Conservation (phyloP, 2,888 invertebrate genomes). For the Macaria notata region DNA sequence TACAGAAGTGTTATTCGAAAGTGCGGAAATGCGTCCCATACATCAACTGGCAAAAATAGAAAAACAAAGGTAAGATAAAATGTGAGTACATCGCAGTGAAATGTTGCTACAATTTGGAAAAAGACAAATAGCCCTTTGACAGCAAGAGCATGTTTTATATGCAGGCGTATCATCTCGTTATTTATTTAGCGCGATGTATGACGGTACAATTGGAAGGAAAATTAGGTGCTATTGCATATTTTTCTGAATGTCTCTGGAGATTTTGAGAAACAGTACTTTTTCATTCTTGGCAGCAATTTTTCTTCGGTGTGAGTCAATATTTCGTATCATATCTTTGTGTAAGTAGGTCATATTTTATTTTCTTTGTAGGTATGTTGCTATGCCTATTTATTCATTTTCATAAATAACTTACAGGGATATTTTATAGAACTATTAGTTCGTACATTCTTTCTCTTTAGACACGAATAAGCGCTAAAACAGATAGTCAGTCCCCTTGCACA, state of each 20-base stretch:
- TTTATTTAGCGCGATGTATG: conserved; percentile 33
- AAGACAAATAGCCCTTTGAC: conserved; percentile 69
- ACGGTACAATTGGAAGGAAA: conserved; percentile 28
- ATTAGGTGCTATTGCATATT: conserved; percentile 29
- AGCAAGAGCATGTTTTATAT: conserved; percentile 55
- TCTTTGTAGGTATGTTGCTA: no score
- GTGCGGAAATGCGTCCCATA: conserved; percentile 80
- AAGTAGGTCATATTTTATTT: no score
- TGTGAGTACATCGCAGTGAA: conserved; percentile 71
- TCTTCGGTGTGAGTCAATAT: no score
- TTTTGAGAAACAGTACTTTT: conserved; percentile 19
- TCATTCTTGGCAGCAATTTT: conserved; percentile 1
- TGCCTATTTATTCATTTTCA: no score
- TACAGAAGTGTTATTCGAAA: conserved; percentile 73
- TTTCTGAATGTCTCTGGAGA: conserved; percentile 25
- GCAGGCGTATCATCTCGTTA: conserved; percentile 43
- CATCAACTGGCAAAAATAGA: conserved; percentile 76
- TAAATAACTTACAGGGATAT: no score
- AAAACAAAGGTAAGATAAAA: conserved; percentile 73
- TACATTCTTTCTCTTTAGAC: no score
- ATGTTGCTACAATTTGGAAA: conserved; percentile 72
- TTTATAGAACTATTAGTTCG: no score
- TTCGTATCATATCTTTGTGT: no score
- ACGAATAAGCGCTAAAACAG: no score
- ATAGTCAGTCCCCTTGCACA: no score